Base-by-base conservation (phyloP, 1,140 invertebrate species). In the Drosophila mauritiana region DNA sequence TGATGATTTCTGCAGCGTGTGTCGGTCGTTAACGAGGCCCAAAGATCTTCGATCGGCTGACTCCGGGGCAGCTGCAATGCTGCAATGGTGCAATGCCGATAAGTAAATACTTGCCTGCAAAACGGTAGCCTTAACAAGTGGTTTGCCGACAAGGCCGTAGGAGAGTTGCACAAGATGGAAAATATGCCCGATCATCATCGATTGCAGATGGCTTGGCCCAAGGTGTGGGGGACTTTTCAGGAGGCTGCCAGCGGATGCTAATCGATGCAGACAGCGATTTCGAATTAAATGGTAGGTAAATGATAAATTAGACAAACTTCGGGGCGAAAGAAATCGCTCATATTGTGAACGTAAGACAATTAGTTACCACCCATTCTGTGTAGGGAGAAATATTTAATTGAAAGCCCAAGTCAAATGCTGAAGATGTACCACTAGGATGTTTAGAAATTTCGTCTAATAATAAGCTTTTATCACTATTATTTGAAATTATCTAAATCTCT, bases 1-100 rank as follows among this genome's bases (percentile, higher is more conserved):
- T 86, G 83, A 86, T 88, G 82, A 86, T 86, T 88, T 88, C 85
- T 86, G 68, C 74, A 82, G 82, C 83, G 83, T 86, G 82, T 88
- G 82, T 88, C 78, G 83, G 69, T 88, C 79, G 83, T 82, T 86
- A 86, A 86, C 82, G 84, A 86, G 78, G 53, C 56, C 53, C 58
- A 22, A 2, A 58, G 59, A 56, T 31, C 31, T 31, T 31, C 31
- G 31, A 31, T 43, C 54, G 17, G 5, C 48, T 52, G 12, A 34
- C 39, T 53, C 37, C 39, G 37, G 42, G 55, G 65, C 80, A 74
- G 83, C 82, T 82, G 83, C 70, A 67, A 48, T 31, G 52, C 61
- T 39, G 31, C 31, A 31, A 31, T 31, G 27, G 7, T 27, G 27
- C 27, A 31, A 27, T 27, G 27, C 6, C 68, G 82, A 88, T 86